Evolutionary conservation across 1,140 invertebrate species (phyloP).

Genomic region (Penaeus chinensis): DNA sequence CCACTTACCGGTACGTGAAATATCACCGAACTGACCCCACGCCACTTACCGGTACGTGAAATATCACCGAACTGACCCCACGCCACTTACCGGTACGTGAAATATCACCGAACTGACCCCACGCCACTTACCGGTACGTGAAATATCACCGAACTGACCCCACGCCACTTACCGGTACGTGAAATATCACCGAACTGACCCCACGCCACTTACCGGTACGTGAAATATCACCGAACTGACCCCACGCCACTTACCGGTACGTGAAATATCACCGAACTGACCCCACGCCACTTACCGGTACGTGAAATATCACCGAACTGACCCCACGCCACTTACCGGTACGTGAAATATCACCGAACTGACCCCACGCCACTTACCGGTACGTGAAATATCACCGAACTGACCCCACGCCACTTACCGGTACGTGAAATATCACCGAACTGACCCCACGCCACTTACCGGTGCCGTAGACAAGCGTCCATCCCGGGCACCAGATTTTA

Average conservation of each 20-base stretch:
- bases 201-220: background rate
- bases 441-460: background rate
- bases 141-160: too few relatives aligned
- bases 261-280: too few relatives aligned
- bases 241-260: background rate
- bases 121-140: background rate
- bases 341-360: too few relatives aligned
- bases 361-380: background rate
- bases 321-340: background rate
- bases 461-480: conserved; percentile 20
- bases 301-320: too few relatives aligned
- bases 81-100: background rate
- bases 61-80: too few relatives aligned
- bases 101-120: too few relatives aligned
- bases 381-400: too few relatives aligned
- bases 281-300: background rate
- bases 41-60: background rate
- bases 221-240: too few relatives aligned
- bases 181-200: too few relatives aligned
- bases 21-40: too few relatives aligned
- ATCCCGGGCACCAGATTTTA: conserved; percentile 26
- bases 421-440: too few relatives aligned
- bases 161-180: background rate
- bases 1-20: background rate
- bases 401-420: background rate